phyloP scores from a whole-genome alignment of 2,113 vertebrate species.

The Ciconia stormi region DNA sequence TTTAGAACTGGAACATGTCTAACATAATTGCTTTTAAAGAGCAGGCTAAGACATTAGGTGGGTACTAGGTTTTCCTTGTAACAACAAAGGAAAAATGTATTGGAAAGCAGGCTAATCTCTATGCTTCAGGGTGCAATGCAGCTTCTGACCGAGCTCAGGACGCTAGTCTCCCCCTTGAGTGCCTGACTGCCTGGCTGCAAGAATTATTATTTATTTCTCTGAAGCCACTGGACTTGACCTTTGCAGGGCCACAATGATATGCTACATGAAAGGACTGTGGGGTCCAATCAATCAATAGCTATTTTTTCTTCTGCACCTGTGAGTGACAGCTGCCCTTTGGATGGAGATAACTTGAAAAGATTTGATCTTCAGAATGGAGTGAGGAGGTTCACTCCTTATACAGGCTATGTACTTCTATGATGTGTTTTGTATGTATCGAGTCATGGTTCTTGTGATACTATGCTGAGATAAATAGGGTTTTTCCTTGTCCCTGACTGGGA shows the following conservation, averaged over 20 bases:
- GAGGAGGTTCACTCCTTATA: not conserved
- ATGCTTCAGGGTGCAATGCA: fast-evolving
- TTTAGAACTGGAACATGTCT: not conserved
- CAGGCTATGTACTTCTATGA: not conserved
- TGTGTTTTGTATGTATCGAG: not conserved
- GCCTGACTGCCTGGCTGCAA: not conserved
- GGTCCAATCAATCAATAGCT: not conserved
- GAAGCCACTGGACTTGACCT: not conserved
- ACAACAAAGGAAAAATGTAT: not conserved
- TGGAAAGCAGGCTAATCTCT: not conserved
- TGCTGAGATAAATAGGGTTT: not conserved
- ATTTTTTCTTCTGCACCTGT: not conserved
- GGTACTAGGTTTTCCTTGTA: not conserved
- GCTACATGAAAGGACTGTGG: not conserved
- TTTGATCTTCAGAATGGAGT: not conserved
- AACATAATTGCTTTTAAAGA: not conserved
- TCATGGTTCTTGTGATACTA: not conserved
- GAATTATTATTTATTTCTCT: not conserved
- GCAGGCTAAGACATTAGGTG: not conserved
- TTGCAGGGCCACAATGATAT: not conserved
- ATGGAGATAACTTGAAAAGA: not conserved
- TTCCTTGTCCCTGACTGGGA: not conserved
- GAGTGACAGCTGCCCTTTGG: not conserved
- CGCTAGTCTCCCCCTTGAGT: not conserved
- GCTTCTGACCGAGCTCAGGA: not conserved